phyloP scores from a whole-genome alignment of 2,113 vertebrate genomes.

The Anarhynchus alexandrinus region DNA sequence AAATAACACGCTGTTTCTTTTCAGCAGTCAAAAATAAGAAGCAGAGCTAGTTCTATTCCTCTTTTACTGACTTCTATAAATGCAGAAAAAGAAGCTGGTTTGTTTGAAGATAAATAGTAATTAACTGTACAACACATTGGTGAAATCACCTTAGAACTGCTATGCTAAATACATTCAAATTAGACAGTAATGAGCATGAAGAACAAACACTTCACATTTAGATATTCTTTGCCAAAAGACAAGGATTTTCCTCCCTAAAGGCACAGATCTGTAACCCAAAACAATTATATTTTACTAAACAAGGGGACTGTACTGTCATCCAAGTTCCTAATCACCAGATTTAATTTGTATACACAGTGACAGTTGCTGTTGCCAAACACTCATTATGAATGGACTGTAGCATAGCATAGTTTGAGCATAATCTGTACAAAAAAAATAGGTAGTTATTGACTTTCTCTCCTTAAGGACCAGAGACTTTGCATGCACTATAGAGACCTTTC shows the following conservation, averaged over 20 bases:
- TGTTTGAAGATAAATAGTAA: neutral
- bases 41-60: neutral
- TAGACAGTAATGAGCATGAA: neutral
- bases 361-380: neutral
- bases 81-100: neutral
- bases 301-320: neutral
- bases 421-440: neutral
- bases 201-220: neutral
- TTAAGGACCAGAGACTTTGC: neutral
- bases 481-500: neutral
- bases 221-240: neutral
- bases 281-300: neutral
- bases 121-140: neutral
- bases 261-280: neutral
- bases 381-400: neutral
- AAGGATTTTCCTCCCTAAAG: neutral
- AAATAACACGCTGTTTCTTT: neutral
- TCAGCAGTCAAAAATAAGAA: neutral
- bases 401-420: neutral
- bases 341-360: neutral
- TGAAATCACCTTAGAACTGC: neutral
- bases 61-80: neutral
- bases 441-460: neutral
- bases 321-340: neutral
- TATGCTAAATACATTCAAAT: neutral